Conservation (phyloP, 1,140 invertebrate genomes). For the Oncopeltus fasciatus region DNA sequence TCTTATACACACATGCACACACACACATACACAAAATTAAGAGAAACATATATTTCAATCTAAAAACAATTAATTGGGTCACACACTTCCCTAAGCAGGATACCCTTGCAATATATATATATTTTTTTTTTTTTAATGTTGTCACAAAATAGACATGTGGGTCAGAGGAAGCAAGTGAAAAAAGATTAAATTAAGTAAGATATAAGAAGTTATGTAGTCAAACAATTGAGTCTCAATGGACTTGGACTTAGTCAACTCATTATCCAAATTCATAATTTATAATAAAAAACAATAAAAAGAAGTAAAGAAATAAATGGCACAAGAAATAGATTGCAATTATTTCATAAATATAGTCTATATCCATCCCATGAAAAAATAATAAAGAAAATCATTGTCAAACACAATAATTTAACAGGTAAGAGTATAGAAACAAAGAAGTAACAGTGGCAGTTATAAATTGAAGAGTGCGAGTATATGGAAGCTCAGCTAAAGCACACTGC, state of each 20-base stretch:
- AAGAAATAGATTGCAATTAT: neutral
- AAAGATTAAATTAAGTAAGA: neutral
- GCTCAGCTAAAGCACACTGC: conserved; percentile 21
- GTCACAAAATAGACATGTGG: too few species aligned
- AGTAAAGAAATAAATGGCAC: neutral
- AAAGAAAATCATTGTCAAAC: neutral
- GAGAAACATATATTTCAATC: too few species aligned
- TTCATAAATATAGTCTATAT: neutral
- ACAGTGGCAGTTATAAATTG: neutral
- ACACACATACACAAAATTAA: too few species aligned
- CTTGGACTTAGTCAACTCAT: neutral
- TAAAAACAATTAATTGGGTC: too few species aligned
- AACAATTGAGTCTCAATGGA: neutral
- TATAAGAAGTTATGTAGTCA: neutral
- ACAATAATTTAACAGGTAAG: neutral
- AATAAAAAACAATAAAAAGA: neutral
- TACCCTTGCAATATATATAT: too few species aligned
- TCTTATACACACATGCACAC: too few species aligned
- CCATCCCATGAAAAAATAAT: neutral
- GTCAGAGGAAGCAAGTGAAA: too few species aligned
- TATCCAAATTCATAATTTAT: neutral
- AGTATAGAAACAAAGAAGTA: neutral
- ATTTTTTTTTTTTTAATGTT: too few species aligned
- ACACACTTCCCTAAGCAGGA: too few species aligned
- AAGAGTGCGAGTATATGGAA: conserved; percentile 17